phyloP scores from a whole-genome alignment of 1,140 invertebrate species.

The Coptotermes formosanus region DNA sequence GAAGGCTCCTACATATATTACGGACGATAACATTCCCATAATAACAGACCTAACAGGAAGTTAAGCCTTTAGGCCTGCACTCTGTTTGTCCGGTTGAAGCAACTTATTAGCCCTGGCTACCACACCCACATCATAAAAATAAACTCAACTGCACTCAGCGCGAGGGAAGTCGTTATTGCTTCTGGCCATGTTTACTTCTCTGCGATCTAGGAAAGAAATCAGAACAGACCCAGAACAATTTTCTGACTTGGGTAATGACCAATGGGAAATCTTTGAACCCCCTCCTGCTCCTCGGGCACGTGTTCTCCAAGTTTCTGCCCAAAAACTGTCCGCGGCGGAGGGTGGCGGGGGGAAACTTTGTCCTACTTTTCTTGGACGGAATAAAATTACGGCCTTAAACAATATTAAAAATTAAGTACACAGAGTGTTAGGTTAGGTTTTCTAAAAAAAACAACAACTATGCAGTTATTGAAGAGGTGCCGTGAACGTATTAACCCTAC shows the following conservation, averaged over 20 bases:
- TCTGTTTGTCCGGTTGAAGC: background rate
- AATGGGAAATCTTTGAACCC: background rate
- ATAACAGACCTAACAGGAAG: background rate
- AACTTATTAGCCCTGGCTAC: background rate
- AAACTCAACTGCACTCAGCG: background rate
- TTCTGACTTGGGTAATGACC: background rate
- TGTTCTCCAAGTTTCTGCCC: background rate
- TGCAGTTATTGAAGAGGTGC: background rate
- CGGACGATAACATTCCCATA: background rate
- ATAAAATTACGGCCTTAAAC: background rate
- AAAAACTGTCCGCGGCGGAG: background rate
- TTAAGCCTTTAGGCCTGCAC: background rate
- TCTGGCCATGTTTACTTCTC: background rate
- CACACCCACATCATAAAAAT: conserved; percentile 1
- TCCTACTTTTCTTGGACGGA: background rate
- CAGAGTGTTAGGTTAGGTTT: background rate
- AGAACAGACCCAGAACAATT: background rate
- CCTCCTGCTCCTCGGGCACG: background rate
- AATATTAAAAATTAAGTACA: background rate
- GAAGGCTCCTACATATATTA: too few species aligned
- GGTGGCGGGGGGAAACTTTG: background rate
- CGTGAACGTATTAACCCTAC: background rate
- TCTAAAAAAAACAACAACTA: background rate
- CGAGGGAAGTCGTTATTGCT: background rate
- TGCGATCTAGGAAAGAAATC: background rate